These are phyloP conservation scores for Apus apus DNA, from an alignment of 2,113 vertebrate genomes.

Conservation along the genomic window DNA sequence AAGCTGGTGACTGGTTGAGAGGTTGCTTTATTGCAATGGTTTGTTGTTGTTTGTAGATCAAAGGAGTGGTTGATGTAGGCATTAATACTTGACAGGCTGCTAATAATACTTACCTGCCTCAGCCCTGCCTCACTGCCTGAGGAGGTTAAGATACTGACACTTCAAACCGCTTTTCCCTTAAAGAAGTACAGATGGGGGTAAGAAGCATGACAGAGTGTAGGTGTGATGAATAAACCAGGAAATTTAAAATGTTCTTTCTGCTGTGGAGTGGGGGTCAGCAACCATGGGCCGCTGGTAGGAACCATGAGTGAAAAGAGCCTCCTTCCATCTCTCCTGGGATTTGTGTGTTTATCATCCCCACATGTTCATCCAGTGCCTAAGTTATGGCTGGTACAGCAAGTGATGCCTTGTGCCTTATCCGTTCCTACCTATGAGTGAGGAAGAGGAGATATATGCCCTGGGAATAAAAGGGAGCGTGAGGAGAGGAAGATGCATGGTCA, in stretches of 20 bases:
- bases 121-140: not conserved
- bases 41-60: not conserved
- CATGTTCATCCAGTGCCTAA: accelerated
- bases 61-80: not conserved
- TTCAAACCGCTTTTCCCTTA: not conserved
- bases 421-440: not conserved
- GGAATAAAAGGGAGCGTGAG: not conserved
- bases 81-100: not conserved
- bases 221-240: not conserved
- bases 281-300: not conserved
- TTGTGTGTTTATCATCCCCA: not conserved
- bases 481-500: not conserved
- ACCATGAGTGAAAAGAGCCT: not conserved
- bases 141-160: not conserved
- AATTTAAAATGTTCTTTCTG: not conserved
- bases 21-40: not conserved
- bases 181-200: not conserved
- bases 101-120: not conserved
- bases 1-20: not conserved
- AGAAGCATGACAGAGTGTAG: not conserved
- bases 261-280: not conserved
- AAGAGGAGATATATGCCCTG: not conserved
- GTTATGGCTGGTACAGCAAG: not conserved
- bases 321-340: not conserved
- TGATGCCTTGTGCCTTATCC: not conserved